These are phyloP conservation scores for Halocaridina rubra DNA, from an alignment of 2,888 invertebrate species.

Conservation along the genomic window DNA sequence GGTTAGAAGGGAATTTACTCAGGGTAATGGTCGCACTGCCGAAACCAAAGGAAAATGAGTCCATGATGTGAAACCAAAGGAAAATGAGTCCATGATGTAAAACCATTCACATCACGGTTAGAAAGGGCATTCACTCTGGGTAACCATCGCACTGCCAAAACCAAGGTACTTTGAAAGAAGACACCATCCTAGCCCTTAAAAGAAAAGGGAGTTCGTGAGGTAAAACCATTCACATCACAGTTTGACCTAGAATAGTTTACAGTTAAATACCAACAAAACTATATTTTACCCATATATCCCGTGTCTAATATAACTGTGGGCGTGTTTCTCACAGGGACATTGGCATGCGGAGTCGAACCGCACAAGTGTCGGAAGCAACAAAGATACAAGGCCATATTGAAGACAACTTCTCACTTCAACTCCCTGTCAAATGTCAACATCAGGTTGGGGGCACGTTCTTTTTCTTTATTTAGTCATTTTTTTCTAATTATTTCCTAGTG, in stretches of 20 bases:
- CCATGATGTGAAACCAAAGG: no score
- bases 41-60: no score
- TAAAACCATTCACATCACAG: background rate
- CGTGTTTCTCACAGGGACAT: constrained; percentile 41
- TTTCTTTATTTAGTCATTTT: no score
- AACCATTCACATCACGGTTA: no score
- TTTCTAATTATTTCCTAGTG: no score
- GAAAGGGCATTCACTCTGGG: no score
- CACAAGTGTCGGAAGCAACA: constrained; percentile 63
- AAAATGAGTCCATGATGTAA: no score
- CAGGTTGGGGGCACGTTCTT: background rate
- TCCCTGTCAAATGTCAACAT: background rate
- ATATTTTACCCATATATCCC: constrained; percentile 53
- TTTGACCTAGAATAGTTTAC: background rate
- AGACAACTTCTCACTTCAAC: background rate
- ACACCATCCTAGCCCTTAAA: background rate
- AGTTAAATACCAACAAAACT: background rate
- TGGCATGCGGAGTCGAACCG: constrained; percentile 45
- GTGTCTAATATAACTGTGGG: constrained; percentile 60
- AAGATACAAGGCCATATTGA: constrained; percentile 55
- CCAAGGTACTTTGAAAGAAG: background rate
- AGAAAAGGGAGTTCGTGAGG: background rate
- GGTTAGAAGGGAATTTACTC: no score
- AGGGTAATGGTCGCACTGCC: no score
- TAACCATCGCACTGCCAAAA: no score